phyloP scores from a whole-genome alignment of 2,888 invertebrate species.

The Trachelus iudaicus region DNA sequence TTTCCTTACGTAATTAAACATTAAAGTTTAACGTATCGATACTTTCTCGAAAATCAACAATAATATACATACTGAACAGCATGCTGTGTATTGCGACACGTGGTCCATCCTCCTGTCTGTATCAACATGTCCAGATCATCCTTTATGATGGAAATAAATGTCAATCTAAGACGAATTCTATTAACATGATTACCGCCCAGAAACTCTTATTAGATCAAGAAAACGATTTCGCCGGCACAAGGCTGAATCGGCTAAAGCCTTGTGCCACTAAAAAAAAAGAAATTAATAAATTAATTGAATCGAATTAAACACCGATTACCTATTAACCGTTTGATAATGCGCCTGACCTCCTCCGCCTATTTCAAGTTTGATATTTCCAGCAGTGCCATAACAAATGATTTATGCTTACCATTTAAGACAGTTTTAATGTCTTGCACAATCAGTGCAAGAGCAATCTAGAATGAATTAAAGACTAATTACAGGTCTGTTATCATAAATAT shows the following conservation, averaged over 20 bases:
- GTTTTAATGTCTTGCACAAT: not conserved
- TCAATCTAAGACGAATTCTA: not conserved
- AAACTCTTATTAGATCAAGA: not conserved
- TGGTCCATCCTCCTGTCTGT: not conserved
- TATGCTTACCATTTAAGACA: not conserved
- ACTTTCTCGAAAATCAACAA: no score
- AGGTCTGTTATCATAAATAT: not conserved
- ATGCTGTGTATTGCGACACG: not conserved
- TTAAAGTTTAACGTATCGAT: no score
- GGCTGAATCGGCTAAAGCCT: not conserved
- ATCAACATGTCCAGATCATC: not conserved
- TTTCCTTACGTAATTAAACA: no score
- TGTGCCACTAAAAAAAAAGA: not conserved
- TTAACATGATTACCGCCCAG: not conserved
- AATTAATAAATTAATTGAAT: not conserved
- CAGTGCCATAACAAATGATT: not conserved
- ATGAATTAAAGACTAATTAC: not conserved
- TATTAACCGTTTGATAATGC: not conserved
- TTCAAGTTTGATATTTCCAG: not conserved
- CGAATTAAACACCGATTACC: not conserved
- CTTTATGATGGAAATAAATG: no score
- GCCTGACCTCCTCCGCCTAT: not conserved
- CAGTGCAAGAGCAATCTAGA: not conserved
- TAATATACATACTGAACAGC: not conserved
- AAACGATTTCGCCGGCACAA: not conserved